Conservation (phyloP, 2,797 vertebrate species). For the Harpagifer antarcticus region DNA sequence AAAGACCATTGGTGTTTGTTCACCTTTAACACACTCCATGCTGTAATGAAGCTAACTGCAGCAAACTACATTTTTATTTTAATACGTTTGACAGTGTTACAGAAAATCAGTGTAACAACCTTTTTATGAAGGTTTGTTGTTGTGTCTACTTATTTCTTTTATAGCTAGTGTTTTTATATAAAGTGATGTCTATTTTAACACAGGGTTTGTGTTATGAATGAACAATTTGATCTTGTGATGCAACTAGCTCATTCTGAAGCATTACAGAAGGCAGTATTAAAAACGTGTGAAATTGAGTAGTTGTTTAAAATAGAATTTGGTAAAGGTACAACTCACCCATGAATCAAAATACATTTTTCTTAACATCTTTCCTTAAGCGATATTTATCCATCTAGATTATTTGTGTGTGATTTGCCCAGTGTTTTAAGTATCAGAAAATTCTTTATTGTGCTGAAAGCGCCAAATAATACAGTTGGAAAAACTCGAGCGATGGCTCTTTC, state of each 20-base stretch:
- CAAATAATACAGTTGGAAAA: too few species aligned
- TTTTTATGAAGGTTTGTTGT: conserved; percentile 46
- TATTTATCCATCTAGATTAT: too few species aligned
- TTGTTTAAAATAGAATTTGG: conserved; percentile 20
- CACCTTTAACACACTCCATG: conserved; percentile 39
- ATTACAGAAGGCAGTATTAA: conserved; percentile 62
- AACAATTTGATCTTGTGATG: conserved; percentile 41
- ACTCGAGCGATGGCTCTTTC: too few species aligned
- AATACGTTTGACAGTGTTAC: conserved; percentile 51
- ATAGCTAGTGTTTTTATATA: conserved; percentile 69
- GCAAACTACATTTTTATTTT: conserved; percentile 52
- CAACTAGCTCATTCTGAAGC: conserved; percentile 48
- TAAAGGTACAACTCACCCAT: background rate
- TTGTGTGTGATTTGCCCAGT: too few species aligned
- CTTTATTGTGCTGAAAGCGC: too few species aligned
- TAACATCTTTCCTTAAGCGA: too few species aligned
- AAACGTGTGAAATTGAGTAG: conserved; percentile 14
- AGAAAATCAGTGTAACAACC: conserved; percentile 63
- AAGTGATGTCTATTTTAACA: conserved; percentile 71
- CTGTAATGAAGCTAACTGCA: conserved; percentile 46
- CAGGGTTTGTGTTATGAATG: conserved; percentile 43
- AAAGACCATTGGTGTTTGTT: conserved; percentile 44
- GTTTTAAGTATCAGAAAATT: too few species aligned
- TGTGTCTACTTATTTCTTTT: conserved; percentile 48
- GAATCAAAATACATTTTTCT: too few species aligned